Evolutionary conservation across 1,140 invertebrate species (phyloP), one percentile per base, ranked within the genome.

Genomic region (Stegodyphus mimosarum): DNA sequence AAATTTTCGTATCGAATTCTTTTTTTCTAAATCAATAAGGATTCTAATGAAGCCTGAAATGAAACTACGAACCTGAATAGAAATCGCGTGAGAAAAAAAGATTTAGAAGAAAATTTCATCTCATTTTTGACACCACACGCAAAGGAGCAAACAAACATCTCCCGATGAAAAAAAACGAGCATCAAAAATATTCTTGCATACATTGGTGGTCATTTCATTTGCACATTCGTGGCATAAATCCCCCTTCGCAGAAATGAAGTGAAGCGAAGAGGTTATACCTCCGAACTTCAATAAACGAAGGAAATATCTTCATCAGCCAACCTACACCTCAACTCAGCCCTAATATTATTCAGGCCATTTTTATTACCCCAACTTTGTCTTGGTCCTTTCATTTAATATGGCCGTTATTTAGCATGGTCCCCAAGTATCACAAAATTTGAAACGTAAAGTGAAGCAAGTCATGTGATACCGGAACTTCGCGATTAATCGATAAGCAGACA

Each of bases 361-460:
- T 83, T 83, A 83, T 83, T 83, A 83, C 80, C 80, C 71, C 71
- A 83, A 83, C 80, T 83, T 83, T 83, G 80, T 83, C 80, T 83
- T 83, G 70, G 80, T 83, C 80, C 51, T 72, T 83, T 83, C 80
- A 83, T 83, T 83, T 83, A 83, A 83, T 83, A 83, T 53, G 80
- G 80, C 80, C 80, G 80, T 83, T 83, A 83, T 83, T 83, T 83
- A 83, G 80, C 71, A 55, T 50, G 49, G n/a, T 67, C 52, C 50
- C 80, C 69, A 49, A 63, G 66, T 18, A 51, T 48, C 10, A 10
- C 2, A 10, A 2, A 53, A 10, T 15, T 15, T 72, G 10, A 5
- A 33, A 52, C 7, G 49, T 18, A 53, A 64, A 83, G 13, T 74
- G 70, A 60, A 6, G 33, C 33, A 33, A 33, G 33, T 0, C 49